A percentile compares a stretch with the other conserved stretches of the same genome.
These are phyloP conservation scores for Sebastes jordani DNA, from an alignment of 2,797 vertebrate species.

Conservation along the genomic window DNA sequence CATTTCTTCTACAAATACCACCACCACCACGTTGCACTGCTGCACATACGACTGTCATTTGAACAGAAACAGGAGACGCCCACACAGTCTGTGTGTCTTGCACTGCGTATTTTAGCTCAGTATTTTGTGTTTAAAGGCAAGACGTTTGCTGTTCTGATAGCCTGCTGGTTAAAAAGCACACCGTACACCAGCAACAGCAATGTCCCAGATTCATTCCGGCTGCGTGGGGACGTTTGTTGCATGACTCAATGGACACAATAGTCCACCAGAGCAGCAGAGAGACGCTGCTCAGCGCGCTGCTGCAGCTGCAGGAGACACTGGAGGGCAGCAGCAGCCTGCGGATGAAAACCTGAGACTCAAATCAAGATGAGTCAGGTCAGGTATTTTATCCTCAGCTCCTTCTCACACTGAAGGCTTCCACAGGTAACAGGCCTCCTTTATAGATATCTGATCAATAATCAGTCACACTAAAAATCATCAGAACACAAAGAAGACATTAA, in stretches of 20 bases:
- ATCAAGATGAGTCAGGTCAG: background rate
- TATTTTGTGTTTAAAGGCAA: background rate
- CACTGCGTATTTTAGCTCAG: background rate
- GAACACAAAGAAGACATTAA: background rate
- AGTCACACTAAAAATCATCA: background rate
- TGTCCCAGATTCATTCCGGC: background rate
- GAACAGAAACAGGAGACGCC: background rate
- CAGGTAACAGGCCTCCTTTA: background rate
- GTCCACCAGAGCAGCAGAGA: background rate
- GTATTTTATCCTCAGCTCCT: background rate
- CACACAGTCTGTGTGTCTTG: background rate
- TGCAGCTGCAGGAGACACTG: conserved; percentile 35
- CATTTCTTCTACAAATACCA: no score
- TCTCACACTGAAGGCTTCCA: background rate
- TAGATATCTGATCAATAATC: background rate
- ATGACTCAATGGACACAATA: background rate
- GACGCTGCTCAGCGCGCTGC: background rate
- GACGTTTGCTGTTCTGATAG: background rate
- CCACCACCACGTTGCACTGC: no score
- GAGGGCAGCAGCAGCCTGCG: conserved; percentile 64
- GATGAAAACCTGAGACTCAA: conserved; percentile 11
- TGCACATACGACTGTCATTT: background rate
- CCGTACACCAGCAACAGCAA: no score
- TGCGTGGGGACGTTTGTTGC: background rate
- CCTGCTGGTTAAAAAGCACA: no score